Conservation (phyloP, 2,888 invertebrate genomes). For the Stenodema calcarata region DNA sequence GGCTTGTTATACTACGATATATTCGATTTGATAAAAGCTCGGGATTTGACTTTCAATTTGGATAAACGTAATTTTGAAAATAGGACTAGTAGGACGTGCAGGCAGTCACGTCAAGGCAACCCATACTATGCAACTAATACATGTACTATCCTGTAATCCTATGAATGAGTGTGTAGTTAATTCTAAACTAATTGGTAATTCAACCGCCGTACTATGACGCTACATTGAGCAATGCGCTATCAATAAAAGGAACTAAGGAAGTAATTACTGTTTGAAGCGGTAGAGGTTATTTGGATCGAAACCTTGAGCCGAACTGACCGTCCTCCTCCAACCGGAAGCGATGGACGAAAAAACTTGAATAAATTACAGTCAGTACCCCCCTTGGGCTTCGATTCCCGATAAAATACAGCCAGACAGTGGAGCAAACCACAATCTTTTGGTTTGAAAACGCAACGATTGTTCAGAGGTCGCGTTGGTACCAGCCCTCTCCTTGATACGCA, state of each 20-base stretch:
- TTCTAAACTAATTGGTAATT: background rate
- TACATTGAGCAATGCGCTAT: background rate
- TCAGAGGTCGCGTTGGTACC: background rate
- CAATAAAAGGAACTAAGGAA: constrained; percentile 10
- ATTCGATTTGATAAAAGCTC: too few species aligned
- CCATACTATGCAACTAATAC: too few species aligned
- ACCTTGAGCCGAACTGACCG: constrained; percentile 31
- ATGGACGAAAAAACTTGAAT: constrained; percentile 39
- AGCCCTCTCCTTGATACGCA: background rate
- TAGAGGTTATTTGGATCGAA: constrained; percentile 40
- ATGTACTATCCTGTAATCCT: too few species aligned
- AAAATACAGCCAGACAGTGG: background rate
- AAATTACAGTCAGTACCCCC: constrained; percentile 20
- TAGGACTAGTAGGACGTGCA: too few species aligned
- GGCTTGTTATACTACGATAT: too few species aligned
- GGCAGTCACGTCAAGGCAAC: too few species aligned
- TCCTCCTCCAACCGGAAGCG: constrained; percentile 39
- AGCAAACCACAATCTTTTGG: background rate
- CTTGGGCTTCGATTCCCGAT: background rate
- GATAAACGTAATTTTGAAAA: too few species aligned
- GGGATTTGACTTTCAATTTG: too few species aligned
- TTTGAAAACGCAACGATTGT: background rate
- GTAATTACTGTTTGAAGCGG: constrained; percentile 31
- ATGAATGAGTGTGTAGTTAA: too few species aligned
- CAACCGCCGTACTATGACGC: background rate